Percentiles rank a stretch among this genome's conserved stretches.
Evolutionary conservation across 2,797 vertebrate genomes (phyloP).

Genomic region (Hemitrygon akajei): DNA sequence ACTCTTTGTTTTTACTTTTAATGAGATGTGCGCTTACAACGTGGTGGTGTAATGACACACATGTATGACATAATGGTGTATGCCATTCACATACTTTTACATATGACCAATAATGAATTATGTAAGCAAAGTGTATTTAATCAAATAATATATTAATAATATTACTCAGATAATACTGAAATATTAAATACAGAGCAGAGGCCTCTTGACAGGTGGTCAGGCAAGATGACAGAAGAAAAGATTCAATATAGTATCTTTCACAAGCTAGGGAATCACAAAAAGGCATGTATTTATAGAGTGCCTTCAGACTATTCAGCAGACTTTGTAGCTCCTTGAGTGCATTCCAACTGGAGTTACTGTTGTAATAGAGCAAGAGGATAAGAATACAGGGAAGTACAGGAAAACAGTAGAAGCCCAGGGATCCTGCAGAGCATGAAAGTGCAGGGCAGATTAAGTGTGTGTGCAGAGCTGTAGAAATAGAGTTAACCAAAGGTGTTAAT

Average conservation of each 20-base stretch:
- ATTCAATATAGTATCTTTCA: background rate
- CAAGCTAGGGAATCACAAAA: background rate
- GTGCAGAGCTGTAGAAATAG: background rate
- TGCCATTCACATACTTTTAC: too few relatives aligned
- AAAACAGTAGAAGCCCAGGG: background rate
- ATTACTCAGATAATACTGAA: too few relatives aligned
- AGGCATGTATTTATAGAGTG: too few relatives aligned
- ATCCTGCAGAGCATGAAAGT: too few relatives aligned
- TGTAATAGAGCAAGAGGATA: background rate
- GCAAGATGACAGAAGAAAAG: background rate
- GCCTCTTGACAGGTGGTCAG: background rate
- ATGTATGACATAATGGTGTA: too few relatives aligned
- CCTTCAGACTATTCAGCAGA: background rate
- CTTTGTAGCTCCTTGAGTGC: background rate
- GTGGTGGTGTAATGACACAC: too few relatives aligned
- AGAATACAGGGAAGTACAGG: background rate
- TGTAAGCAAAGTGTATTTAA: too few relatives aligned
- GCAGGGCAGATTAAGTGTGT: background rate
- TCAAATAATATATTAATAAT: too few relatives aligned
- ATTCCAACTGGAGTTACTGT: background rate
- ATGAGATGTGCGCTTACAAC: too few relatives aligned
- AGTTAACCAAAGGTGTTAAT: background rate
- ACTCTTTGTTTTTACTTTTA: too few relatives aligned
- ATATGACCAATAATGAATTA: too few relatives aligned
- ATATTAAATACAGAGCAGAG: background rate